Evolutionary conservation across 2,888 invertebrate genomes (phyloP).

Genomic region (Cerastoderma edule): DNA sequence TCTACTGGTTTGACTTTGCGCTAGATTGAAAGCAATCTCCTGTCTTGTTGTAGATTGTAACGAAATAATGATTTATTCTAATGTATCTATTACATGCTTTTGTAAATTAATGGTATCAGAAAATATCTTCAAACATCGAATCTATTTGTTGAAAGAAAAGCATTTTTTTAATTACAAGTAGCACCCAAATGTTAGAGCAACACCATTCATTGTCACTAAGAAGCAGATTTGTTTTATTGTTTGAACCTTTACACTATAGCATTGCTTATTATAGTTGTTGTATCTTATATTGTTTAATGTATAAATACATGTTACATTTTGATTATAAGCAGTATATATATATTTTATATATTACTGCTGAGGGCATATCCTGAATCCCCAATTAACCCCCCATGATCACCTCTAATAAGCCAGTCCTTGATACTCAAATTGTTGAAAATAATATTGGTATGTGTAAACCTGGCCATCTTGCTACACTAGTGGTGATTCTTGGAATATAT

Average conservation of each 20-base stretch:
- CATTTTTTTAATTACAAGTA: background rate
- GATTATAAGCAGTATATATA: background rate
- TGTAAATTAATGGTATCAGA: background rate
- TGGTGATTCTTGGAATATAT: no score
- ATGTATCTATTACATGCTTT: background rate
- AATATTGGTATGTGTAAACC: no score
- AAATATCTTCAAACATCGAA: background rate
- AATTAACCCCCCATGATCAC: slow-evolving; percentile 5
- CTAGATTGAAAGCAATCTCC: slow-evolving; percentile 18
- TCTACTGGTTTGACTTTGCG: slow-evolving; percentile 26
- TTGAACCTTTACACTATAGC: background rate
- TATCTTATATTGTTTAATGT: background rate
- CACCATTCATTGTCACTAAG: background rate
- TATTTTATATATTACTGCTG: background rate
- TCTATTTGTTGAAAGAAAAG: background rate
- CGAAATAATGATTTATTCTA: background rate
- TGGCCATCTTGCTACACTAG: no score
- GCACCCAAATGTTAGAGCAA: background rate
- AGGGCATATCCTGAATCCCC: slow-evolving; percentile 35
- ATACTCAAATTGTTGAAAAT: no score
- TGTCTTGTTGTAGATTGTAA: background rate
- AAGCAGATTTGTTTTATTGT: background rate
- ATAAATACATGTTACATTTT: background rate
- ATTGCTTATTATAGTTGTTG: background rate
- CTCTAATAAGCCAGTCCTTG: no score